Percentiles rank a stretch among this genome's conserved stretches.
These are phyloP conservation scores for Luehdorfia chinensis DNA, from an alignment of 1,140 invertebrate species.

Conservation along the genomic window DNA sequence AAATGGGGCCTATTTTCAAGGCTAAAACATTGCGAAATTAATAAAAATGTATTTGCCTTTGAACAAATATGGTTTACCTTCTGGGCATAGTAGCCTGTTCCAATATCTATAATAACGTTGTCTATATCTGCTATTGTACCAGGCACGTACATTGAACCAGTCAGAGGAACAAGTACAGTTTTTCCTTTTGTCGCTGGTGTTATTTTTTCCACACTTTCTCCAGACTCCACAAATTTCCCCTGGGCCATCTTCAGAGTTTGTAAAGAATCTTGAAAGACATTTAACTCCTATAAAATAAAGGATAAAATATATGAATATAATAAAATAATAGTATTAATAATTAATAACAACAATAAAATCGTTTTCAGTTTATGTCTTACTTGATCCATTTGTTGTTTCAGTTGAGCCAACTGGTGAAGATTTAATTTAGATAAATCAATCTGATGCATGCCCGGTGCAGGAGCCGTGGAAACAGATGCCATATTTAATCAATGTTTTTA, in stretches of 20 bases:
- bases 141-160: conserved; percentile 96
- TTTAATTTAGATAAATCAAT: conserved; percentile 88
- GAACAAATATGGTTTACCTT: too few species aligned
- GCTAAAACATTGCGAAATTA: too few species aligned
- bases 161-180: conserved; percentile 93
- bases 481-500: conserved; percentile 57
- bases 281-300: conserved; percentile 82
- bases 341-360: too few species aligned
- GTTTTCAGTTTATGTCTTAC: conserved; percentile 72
- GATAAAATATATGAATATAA: conserved; percentile 26
- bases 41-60: too few species aligned
- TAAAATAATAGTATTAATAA: conserved; percentile 15
- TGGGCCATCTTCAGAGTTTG: conserved; percentile 93
- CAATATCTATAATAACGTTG: conserved; percentile 94
- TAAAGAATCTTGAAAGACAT: conserved; percentile 91
- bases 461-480: conserved; percentile 78
- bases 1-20: too few species aligned
- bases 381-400: conserved; percentile 92
- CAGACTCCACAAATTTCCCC: conserved; percentile 92
- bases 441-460: conserved; percentile 81
- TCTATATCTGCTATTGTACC: conserved; percentile 89
- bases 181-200: conserved; percentile 85
- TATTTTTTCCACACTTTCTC: conserved; percentile 89
- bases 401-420: conserved; percentile 86
- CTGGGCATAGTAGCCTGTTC: conserved; percentile 96